Base-by-base conservation (phyloP, 2,888 invertebrate genomes). In the Tortricodes alternella region DNA sequence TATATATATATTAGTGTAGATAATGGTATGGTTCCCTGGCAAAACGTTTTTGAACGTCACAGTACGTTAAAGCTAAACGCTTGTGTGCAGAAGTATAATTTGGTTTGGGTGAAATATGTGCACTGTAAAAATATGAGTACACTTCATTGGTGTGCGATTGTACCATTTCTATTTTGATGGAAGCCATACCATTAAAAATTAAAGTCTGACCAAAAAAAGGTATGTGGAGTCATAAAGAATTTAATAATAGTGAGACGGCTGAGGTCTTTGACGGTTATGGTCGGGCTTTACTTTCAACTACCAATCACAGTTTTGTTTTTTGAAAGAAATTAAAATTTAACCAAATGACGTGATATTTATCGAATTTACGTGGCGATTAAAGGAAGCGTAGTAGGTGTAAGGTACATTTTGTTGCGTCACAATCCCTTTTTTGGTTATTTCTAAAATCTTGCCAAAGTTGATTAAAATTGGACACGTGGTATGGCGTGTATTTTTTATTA, bases 361-460 rank as follows among this genome's bases (percentile, higher is more conserved):
- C 89, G 89, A 89, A 89, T 89, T 89, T 89, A 89, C 70, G 79
- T 80, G 87, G 81, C 87, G 80, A 81, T 76, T 73, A 68, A 29
- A 68, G 61, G 65, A 76, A 75, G 72, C 59, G 63, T 58, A 61
- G 69, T 70, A 74, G 70, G 55, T 59, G 44, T 62, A 60, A 60
- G 56, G 59, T 53, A 65, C 59, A 53, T 65, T 67, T 66, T 61
- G n/a, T 66, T 61, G 62, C 62, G 73, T 73, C 72, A 73, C 72
- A 74, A 76, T 66, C 55, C 32, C 64, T 46, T 57, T 50, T 66
- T 59, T 34, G 43, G 50, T 64, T 62, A 60, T 65, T 59, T 62
- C 52, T 58, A 53, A 65, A 65, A 67, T 79, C 84, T 85, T 85
- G 85, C 85, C 85, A 85, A 85, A 85, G 82, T 76, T 69, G 60